Conservation (phyloP, 2,113 vertebrate species). For the Vanacampus margaritifer region DNA sequence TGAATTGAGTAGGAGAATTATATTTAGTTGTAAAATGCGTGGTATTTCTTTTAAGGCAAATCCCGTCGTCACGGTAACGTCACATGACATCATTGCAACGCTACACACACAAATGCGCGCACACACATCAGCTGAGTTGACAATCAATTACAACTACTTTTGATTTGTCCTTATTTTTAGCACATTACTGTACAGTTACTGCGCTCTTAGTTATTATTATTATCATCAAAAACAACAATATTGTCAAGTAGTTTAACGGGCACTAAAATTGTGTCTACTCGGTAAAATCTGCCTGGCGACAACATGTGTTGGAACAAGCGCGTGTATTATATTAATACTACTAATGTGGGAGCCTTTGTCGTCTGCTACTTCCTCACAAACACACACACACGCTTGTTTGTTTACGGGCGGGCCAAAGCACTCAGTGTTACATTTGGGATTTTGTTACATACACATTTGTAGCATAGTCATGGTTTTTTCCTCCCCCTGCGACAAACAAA, state of each 20-base stretch:
- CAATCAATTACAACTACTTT: background rate
- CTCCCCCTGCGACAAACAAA: slow-evolving; percentile 33
- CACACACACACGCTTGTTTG: slow-evolving; percentile 45
- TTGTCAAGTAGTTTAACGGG: background rate
- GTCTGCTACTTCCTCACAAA: background rate
- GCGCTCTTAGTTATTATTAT: background rate
- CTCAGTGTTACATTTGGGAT: slow-evolving; percentile 57
- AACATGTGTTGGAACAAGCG: slow-evolving; percentile 44
- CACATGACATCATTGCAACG: background rate
- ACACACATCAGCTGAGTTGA: background rate
- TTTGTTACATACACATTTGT: slow-evolving; percentile 67
- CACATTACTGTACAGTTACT: background rate
- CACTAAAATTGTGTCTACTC: background rate
- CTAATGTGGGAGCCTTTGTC: background rate
- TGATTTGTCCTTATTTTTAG: background rate
- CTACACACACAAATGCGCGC: background rate
- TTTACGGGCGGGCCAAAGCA: slow-evolving; percentile 35
- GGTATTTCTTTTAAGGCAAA: background rate
- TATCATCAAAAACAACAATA: background rate
- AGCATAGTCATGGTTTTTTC: slow-evolving; percentile 68
- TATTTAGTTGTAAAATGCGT: background rate
- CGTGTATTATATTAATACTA: slow-evolving; percentile 75
- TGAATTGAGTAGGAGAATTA: background rate
- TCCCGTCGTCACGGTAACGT: background rate
- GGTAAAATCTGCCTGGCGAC: background rate